phyloP scores from a whole-genome alignment of 2,113 vertebrate species.

The Taurulus bubalis region DNA sequence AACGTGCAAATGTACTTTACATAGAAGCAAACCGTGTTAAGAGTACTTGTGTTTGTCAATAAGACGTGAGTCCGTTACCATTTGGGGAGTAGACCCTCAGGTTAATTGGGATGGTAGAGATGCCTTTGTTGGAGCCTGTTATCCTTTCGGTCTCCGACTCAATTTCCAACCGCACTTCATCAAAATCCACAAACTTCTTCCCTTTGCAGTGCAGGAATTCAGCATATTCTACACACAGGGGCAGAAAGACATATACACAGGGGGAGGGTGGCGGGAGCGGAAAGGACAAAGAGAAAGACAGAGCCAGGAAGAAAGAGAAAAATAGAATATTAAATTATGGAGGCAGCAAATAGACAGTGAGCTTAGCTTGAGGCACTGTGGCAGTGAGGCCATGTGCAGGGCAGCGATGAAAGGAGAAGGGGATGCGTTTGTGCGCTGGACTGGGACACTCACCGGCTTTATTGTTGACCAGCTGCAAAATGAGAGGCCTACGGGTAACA shows the following conservation, averaged over 20 bases:
- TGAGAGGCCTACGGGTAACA: conserved; percentile 94
- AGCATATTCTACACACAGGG: conserved; percentile 88
- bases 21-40: neutral
- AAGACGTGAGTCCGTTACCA: conserved; percentile 79
- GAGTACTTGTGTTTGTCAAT: conserved; percentile 10
- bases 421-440: conserved; percentile 10
- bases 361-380: conserved; percentile 49
- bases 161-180: conserved; percentile 94
- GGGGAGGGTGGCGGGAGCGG: neutral
- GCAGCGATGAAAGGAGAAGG: conserved; percentile 42
- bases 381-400: conserved; percentile 39
- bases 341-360: conserved; percentile 39
- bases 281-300: conserved; percentile 2
- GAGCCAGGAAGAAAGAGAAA: neutral
- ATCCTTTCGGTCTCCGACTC: conserved; percentile 94
- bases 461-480: conserved; percentile 96
- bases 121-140: conserved; percentile 97
- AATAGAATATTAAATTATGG: conserved; percentile 55
- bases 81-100: conserved; percentile 93
- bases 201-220: conserved; percentile 98
- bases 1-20: neutral
- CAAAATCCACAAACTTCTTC: conserved; percentile 97
- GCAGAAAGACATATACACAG: neutral
- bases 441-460: conserved; percentile 88
- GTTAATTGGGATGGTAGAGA: conserved; percentile 96